phyloP scores from a whole-genome alignment of 2,113 vertebrate genomes.

The Chloropsis hardwickii region DNA sequence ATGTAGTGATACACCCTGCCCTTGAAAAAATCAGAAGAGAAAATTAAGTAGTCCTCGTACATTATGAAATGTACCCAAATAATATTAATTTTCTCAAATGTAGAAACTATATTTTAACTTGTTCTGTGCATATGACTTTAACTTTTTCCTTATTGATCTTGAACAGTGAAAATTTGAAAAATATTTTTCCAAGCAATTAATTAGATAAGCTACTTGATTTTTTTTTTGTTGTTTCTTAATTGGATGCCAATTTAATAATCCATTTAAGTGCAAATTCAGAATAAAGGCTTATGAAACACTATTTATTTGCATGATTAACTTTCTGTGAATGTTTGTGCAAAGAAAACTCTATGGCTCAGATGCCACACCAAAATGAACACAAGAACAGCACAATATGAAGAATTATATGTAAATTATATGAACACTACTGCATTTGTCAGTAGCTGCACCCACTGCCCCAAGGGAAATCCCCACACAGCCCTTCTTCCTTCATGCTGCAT shows the following conservation, averaged over 20 bases:
- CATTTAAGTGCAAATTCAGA: not conserved
- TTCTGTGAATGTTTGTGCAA: not conserved
- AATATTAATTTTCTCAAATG: not conserved
- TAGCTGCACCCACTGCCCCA: not conserved
- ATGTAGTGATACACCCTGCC: not conserved
- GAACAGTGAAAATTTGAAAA: not conserved
- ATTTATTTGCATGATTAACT: not conserved
- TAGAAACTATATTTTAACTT: not conserved
- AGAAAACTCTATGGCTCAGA: not conserved
- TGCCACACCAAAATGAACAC: not conserved
- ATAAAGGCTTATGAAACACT: not conserved
- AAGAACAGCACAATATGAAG: not conserved
- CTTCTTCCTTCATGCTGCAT: not conserved
- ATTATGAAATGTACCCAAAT: not conserved
- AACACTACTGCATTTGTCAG: not conserved
- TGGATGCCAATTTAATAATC: not conserved
- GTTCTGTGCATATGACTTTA: not conserved
- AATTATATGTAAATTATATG: not conserved
- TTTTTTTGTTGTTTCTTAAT: not conserved
- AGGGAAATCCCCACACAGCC: not conserved
- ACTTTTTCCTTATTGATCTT: not conserved
- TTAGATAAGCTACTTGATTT: not conserved
- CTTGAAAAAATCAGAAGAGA: not conserved
- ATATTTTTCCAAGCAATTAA: not conserved
- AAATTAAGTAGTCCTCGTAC: not conserved